These are phyloP conservation scores for Drosophila mauritiana DNA, from an alignment of 1,140 invertebrate species.

Conservation along the genomic window DNA sequence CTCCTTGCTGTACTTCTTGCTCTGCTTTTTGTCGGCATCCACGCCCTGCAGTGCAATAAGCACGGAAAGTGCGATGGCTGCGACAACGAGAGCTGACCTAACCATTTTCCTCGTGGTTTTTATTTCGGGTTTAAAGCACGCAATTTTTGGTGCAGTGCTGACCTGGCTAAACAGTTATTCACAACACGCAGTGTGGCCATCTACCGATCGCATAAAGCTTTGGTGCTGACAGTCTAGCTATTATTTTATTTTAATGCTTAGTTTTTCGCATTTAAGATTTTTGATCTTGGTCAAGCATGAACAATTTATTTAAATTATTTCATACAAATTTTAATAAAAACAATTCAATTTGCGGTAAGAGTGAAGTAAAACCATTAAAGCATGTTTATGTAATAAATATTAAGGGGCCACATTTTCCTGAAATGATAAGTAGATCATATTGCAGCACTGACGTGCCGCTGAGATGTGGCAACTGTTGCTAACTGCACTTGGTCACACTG, in stretches of 20 bases:
- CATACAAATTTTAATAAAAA: no score
- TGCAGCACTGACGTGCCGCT: neutral
- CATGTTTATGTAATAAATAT: no score
- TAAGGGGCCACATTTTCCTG: neutral
- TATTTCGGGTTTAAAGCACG: constrained; percentile 9
- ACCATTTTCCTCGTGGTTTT: constrained; percentile 12
- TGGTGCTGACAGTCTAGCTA: neutral
- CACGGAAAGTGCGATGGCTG: constrained; percentile 18
- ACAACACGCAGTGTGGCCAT: constrained; percentile 16
- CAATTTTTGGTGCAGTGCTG: constrained; percentile 38
- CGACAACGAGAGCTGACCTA: neutral
- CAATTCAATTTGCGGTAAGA: no score
- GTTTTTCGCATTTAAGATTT: neutral
- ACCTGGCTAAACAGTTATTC: constrained; percentile 54
- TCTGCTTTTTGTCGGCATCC: constrained; percentile 64
- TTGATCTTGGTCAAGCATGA: no score
- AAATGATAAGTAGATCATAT: neutral
- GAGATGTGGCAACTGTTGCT: no score
- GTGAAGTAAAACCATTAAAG: no score
- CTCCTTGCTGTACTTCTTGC: constrained; percentile 75
- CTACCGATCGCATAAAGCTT: neutral
- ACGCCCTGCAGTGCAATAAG: constrained; percentile 33
- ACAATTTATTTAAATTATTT: no score
- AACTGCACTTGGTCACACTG: constrained; percentile 9
- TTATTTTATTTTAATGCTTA: neutral